Percentiles rank a stretch among this genome's conserved stretches.
phyloP scores from a whole-genome alignment of 2,113 vertebrate genomes.

The Passerina amoena region DNA sequence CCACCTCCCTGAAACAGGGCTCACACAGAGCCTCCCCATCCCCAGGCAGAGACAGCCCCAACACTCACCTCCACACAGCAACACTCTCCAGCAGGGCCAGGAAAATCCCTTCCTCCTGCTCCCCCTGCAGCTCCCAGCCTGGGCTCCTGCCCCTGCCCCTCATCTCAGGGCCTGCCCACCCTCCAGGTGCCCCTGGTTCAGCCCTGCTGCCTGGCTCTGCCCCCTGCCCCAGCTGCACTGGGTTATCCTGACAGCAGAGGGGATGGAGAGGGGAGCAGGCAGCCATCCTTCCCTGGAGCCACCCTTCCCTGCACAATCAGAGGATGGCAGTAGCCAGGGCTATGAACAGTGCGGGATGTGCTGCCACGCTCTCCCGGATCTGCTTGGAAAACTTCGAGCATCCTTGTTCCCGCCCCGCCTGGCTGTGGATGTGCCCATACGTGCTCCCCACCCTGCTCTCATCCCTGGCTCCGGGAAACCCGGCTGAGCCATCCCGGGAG shows the following conservation, averaged over 20 bases:
- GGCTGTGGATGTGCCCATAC: fast-evolving
- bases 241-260: fast-evolving
- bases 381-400: background rate
- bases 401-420: background rate
- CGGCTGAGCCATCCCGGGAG: fast-evolving
- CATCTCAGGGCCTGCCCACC: background rate
- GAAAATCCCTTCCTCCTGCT: background rate
- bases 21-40: background rate
- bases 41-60: background rate
- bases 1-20: too few species aligned
- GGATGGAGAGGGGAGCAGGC: background rate
- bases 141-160: background rate
- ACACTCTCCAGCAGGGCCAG: fast-evolving
- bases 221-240: fast-evolving
- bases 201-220: background rate
- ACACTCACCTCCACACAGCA: fast-evolving
- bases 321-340: fast-evolving
- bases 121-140: fast-evolving
- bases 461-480: fast-evolving
- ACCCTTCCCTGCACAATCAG: background rate
- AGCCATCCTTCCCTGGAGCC: background rate
- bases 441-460: too few species aligned
- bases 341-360: fast-evolving
- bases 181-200: background rate
- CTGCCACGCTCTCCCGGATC: background rate